Base-by-base conservation (phyloP, 2,113 vertebrate species). In the Clarias batrachus region DNA sequence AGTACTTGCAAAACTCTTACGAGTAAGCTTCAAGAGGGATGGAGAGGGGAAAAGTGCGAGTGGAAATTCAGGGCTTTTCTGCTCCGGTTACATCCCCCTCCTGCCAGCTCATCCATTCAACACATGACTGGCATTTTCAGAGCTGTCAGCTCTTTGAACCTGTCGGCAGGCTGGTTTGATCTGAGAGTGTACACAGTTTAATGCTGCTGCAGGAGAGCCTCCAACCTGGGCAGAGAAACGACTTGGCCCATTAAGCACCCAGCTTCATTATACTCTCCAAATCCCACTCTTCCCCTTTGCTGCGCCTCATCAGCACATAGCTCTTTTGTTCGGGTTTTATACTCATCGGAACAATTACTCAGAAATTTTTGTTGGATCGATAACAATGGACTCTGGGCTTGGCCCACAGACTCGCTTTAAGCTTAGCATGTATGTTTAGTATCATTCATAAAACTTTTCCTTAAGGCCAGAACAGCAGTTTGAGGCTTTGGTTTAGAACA, bases 61-160 rank as follows among this genome's bases (percentile, higher is more conserved):
- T 91, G 91, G 93, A 93, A 94, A 94, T 90, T 89, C 89, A 91
- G 93, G 93, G 91, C 91, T 91, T 76, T 73, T 84, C 91, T 92
- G 93, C 93, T 94, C 92, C 81, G 56, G 89, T 92, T 91, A 90
- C 93, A 90, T 82, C 88, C 88, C 88, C 71, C 71, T 89, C 92
- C 93, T 87, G 41, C 89, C 91, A 85, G 90, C 89, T 92, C 91
- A 74, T 68, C 89, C 89, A 90, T 90, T 86, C 82, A 87, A 84
- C 90, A 92, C 90, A 94, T 93, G 93, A 92, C 91, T 91, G 92
- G 91, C 8, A 62, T 95, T 93, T 94, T 94, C 93, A 91, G 92
- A 93, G 91, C 94, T 91, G 92, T 91, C 95, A 92, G 91, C 86
- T 66, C 93, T 97, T 96, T 97, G 95, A 97, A 95, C 92, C 94